A percentile compares a stretch with the other conserved stretches of the same genome.
phyloP scores from a whole-genome alignment of 2,888 invertebrate genomes.

The Mythimna albipuncta region DNA sequence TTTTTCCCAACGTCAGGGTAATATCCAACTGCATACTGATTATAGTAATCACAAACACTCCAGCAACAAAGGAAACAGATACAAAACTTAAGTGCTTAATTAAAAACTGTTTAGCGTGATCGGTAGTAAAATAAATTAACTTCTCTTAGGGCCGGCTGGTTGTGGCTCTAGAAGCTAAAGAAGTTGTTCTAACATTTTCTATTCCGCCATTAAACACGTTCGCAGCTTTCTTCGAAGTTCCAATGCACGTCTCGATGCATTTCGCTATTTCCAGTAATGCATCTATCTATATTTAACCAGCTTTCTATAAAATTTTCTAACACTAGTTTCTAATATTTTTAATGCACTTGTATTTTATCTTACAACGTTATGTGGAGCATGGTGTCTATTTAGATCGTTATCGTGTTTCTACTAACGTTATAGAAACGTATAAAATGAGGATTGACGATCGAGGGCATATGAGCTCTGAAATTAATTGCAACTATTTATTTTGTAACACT shows the following conservation, averaged over 20 bases:
- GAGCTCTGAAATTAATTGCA: constrained; percentile 28
- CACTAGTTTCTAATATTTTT: constrained; percentile 32
- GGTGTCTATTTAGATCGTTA: constrained; percentile 45
- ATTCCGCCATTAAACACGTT: constrained; percentile 20
- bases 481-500: constrained; percentile 13
- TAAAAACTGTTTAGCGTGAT: constrained; percentile 1
- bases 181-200: constrained; percentile 43
- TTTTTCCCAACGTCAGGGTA: constrained; percentile 1
- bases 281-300: constrained; percentile 26
- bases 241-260: constrained; percentile 32
- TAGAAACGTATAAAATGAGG: constrained; percentile 24
- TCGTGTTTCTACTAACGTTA: constrained; percentile 30
- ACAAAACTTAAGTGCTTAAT: not conserved
- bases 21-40: not conserved
- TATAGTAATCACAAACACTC: too few relatives aligned
- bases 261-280: constrained; percentile 36
- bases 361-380: constrained; percentile 43
- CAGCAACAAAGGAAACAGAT: not conserved
- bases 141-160: constrained; percentile 3
- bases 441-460: constrained; percentile 14
- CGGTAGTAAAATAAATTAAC: constrained; percentile 9
- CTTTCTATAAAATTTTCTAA: constrained; percentile 50
- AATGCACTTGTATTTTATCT: constrained; percentile 41
- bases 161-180: constrained; percentile 6
- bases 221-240: constrained; percentile 45